These are phyloP conservation scores for Watsonalla binaria DNA, from an alignment of 2,888 invertebrate genomes.

Conservation along the genomic window DNA sequence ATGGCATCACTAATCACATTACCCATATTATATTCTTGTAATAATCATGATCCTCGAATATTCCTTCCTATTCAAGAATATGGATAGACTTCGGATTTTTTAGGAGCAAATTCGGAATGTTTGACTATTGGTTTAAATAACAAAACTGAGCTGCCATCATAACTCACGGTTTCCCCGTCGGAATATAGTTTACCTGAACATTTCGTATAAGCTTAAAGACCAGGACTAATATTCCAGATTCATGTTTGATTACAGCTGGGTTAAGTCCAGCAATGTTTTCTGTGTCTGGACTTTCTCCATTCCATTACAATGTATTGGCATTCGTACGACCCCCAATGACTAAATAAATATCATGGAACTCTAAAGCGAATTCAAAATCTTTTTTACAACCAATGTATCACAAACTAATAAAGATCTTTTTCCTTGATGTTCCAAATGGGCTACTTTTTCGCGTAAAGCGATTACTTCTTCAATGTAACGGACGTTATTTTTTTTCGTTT, in stretches of 20 bases:
- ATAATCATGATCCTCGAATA: slow-evolving; percentile 83
- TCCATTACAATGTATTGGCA: slow-evolving; percentile 92
- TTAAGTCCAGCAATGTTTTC: slow-evolving; percentile 87
- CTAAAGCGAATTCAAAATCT: slow-evolving; percentile 86
- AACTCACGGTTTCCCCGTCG: slow-evolving; percentile 82
- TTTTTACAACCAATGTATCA: slow-evolving; percentile 91
- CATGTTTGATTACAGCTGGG: slow-evolving; percentile 85
- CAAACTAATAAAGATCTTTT: slow-evolving; percentile 89
- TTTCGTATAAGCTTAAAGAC: slow-evolving; percentile 93
- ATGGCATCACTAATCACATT: slow-evolving; percentile 89
- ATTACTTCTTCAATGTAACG: slow-evolving; percentile 83
- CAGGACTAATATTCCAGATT: slow-evolving; percentile 85
- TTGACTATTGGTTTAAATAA: slow-evolving; percentile 82
- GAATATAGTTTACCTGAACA: slow-evolving; percentile 88
- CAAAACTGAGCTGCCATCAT: slow-evolving; percentile 87
- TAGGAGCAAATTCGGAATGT: slow-evolving; percentile 81
- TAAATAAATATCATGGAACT: slow-evolving; percentile 88
- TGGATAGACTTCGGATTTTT: slow-evolving; percentile 81
- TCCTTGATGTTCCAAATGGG: slow-evolving; percentile 79
- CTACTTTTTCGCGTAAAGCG: slow-evolving; percentile 82
- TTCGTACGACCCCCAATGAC: slow-evolving; percentile 96
- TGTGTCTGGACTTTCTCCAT: slow-evolving; percentile 82
- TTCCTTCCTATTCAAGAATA: slow-evolving; percentile 85
- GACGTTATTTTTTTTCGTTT: slow-evolving; percentile 82
- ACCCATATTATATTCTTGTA: slow-evolving; percentile 90